Conservation (phyloP, 2,888 invertebrate genomes). For the Dermolepida albohirtum region DNA sequence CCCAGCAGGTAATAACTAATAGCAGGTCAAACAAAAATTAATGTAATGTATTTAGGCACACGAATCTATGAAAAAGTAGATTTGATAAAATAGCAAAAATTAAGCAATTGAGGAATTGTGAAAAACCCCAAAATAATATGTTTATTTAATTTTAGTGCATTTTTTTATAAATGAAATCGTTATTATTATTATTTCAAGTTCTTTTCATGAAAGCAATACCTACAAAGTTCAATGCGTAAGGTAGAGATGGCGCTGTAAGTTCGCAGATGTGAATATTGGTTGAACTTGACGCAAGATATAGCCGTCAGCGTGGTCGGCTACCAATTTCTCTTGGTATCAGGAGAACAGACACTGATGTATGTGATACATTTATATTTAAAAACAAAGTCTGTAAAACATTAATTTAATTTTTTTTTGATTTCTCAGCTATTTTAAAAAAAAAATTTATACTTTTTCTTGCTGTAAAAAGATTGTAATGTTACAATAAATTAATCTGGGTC, state of each 20-base stretch:
- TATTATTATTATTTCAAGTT: too few species aligned
- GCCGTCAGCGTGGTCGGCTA: conserved; percentile 59
- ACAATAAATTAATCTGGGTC: too few species aligned
- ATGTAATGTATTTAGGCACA: too few species aligned
- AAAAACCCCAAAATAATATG: too few species aligned
- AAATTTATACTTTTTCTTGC: neutral
- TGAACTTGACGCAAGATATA: conserved; percentile 16
- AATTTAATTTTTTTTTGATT: neutral
- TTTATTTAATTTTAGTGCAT: too few species aligned
- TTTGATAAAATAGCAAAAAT: too few species aligned
- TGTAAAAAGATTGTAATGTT: neutral
- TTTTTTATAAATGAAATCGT: too few species aligned
- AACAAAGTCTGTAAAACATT: too few species aligned
- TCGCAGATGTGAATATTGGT: conserved; percentile 18
- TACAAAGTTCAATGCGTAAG: conserved; percentile 4
- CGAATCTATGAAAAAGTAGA: too few species aligned
- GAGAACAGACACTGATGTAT: conserved; percentile 48
- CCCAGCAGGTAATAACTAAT: too few species aligned
- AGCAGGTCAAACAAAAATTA: too few species aligned
- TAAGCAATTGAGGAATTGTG: too few species aligned
- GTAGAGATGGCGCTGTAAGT: conserved; percentile 41
- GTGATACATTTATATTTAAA: neutral
- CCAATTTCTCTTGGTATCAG: conserved; percentile 54
- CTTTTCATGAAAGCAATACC: neutral
- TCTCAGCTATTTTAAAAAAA: neutral